Conservation (phyloP, 2,113 vertebrate species). For the Protomyctophum bolini region DNA sequence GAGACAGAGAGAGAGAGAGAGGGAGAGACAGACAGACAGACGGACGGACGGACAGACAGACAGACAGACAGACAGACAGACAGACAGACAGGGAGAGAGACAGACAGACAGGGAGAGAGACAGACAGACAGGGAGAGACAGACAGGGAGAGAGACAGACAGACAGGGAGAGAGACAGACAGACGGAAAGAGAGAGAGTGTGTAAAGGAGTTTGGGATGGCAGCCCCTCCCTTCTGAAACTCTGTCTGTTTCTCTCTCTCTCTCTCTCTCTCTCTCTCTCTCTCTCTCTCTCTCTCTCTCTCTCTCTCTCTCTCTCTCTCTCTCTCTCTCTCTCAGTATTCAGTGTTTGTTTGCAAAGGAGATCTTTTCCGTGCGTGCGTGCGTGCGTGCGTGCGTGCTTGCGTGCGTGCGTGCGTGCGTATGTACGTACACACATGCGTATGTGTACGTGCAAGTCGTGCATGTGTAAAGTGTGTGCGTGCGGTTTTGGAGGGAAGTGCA, state of each 20-base stretch:
- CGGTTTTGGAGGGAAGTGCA: slow-evolving; percentile 76
- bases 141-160: slow-evolving; percentile 8
- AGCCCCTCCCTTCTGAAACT: too few relatives aligned
- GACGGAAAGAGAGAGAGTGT: too few relatives aligned
- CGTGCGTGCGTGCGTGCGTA: slow-evolving; percentile 50
- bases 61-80: slow-evolving; percentile 31
- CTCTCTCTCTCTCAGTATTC: slow-evolving; percentile 76
- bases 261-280: slow-evolving; percentile 64
- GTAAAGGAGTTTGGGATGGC: too few relatives aligned
- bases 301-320: slow-evolving; percentile 52
- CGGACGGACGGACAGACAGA: too few relatives aligned
- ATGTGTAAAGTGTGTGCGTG: too few relatives aligned
- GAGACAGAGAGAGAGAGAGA: neutral
- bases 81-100: slow-evolving; percentile 62
- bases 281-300: slow-evolving; percentile 23
- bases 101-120: slow-evolving; percentile 58
- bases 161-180: slow-evolving; percentile 69
- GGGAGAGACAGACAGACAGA: too few relatives aligned
- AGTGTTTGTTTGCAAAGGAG: slow-evolving; percentile 87
- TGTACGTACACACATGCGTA: slow-evolving; percentile 43
- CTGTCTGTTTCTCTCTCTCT: too few relatives aligned
- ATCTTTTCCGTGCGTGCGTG: neutral
- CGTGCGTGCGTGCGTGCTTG: slow-evolving; percentile 50
- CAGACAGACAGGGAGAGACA: slow-evolving; percentile 15
- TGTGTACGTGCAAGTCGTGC: too few relatives aligned